These are phyloP conservation scores for Eptesicus fuscus DNA, from an alignment of 2,113 vertebrate genomes.

Conservation along the genomic window DNA sequence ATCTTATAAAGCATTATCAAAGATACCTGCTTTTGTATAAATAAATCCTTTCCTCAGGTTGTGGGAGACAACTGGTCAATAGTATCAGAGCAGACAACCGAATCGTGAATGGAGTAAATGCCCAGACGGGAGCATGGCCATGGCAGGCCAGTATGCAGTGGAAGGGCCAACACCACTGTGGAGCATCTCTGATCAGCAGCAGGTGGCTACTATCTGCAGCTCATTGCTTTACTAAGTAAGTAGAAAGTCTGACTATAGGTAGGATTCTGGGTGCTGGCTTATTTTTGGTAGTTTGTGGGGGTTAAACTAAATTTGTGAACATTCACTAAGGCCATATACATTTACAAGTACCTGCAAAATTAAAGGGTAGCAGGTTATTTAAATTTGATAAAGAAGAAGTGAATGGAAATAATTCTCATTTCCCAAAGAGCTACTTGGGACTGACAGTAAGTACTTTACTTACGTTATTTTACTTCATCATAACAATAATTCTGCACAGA, in stretches of 20 bases:
- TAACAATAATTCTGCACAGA: not conserved
- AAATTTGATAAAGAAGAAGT: not conserved
- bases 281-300: not conserved
- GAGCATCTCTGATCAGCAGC: conserved; percentile 87
- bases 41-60: conserved; percentile 71
- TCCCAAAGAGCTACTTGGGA: not conserved
- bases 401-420: not conserved
- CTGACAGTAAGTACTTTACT: not conserved
- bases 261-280: not conserved
- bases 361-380: not conserved
- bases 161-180: conserved; percentile 83
- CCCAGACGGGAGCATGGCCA: conserved; percentile 84
- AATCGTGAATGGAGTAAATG: conserved; percentile 85
- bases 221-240: conserved; percentile 87
- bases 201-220: conserved; percentile 91
- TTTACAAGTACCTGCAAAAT: not conserved
- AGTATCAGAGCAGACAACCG: conserved; percentile 67
- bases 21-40: not conserved
- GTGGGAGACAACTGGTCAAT: conserved; percentile 70
- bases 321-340: not conserved
- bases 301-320: not conserved
- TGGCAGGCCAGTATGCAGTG: conserved; percentile 92
- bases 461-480: not conserved
- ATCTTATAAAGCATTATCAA: not conserved
- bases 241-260: not conserved